Percentiles rank a stretch among this genome's conserved stretches.
Conservation (phyloP, 1,140 invertebrate species). For the Leptopilina clavipes region DNA sequence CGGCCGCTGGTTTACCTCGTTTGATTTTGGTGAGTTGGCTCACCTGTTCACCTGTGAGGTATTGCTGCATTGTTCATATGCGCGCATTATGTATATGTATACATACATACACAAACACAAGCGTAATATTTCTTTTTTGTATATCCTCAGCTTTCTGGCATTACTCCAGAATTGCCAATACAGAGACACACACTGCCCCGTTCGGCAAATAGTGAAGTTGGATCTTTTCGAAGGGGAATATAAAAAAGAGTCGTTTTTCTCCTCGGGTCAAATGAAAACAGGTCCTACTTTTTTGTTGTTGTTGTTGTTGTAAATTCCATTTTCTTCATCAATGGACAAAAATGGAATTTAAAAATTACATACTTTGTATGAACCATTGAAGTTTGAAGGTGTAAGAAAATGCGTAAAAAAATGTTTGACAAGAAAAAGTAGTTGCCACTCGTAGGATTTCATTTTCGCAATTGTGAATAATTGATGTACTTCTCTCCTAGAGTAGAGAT, state of each 20-base stretch:
- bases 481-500: not conserved
- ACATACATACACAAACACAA: not conserved
- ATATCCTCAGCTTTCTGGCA: conserved; percentile 56
- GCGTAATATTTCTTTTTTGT: conserved; percentile 40
- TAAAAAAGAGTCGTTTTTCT: conserved; percentile 5
- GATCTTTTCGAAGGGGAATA: conserved; percentile 41
- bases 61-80: conserved; percentile 62
- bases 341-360: not conserved
- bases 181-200: conserved; percentile 57
- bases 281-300: not conserved
- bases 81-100: conserved; percentile 36
- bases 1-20: conserved; percentile 45
- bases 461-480: not conserved
- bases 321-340: not conserved
- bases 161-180: conserved; percentile 59
- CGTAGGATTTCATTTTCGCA: not conserved
- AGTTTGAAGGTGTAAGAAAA: no score
- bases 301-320: not conserved
- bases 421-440: no score
- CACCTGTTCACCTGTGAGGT: conserved; percentile 47
- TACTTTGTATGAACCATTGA: no score
- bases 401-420: not conserved
- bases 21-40: conserved; percentile 43
- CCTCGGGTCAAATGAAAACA: not conserved
- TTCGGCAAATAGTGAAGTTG: conserved; percentile 56